A percentile compares a stretch with the other conserved stretches of the same genome.
Conservation (phyloP, 2,113 vertebrate species). For the Hippoglossus stenolepis region DNA sequence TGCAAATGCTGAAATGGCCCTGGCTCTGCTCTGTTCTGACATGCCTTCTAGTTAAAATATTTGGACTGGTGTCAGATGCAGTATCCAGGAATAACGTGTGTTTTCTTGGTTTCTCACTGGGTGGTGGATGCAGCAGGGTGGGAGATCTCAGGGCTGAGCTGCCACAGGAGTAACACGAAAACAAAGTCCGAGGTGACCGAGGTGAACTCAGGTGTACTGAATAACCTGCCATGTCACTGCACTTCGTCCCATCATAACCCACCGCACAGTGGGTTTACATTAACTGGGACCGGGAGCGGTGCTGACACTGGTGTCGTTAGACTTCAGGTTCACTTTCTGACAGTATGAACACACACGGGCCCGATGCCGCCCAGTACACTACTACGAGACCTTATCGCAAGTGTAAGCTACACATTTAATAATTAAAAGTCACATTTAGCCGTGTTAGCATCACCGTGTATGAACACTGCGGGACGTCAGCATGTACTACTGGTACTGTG, state of each 20-base stretch:
- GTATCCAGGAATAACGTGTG: neutral
- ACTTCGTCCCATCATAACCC: slow-evolving; percentile 59
- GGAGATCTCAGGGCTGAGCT: neutral
- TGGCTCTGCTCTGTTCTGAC: slow-evolving; percentile 56
- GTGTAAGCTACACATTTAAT: neutral
- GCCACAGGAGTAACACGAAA: neutral
- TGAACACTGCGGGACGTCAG: neutral
- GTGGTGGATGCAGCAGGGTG: neutral
- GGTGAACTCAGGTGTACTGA: slow-evolving; percentile 55
- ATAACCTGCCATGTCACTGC: slow-evolving; percentile 52
- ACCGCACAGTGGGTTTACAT: neutral
- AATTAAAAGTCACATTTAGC: neutral
- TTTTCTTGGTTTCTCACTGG: neutral
- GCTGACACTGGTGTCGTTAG: neutral
- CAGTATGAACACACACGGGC: neutral
- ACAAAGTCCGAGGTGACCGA: neutral
- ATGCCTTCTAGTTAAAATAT: slow-evolving; percentile 47
- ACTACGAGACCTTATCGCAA: neutral
- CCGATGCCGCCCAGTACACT: neutral
- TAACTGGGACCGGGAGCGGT: neutral
- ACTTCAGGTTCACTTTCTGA: neutral
- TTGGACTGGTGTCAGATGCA: slow-evolving; percentile 23
- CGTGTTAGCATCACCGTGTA: neutral
- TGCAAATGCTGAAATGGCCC: slow-evolving; percentile 55
- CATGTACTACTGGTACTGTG: neutral